A percentile compares a stretch with the other conserved stretches of the same genome.
Evolutionary conservation across 2,888 invertebrate species (phyloP).

Genomic region (Odontocolon sp.): DNA sequence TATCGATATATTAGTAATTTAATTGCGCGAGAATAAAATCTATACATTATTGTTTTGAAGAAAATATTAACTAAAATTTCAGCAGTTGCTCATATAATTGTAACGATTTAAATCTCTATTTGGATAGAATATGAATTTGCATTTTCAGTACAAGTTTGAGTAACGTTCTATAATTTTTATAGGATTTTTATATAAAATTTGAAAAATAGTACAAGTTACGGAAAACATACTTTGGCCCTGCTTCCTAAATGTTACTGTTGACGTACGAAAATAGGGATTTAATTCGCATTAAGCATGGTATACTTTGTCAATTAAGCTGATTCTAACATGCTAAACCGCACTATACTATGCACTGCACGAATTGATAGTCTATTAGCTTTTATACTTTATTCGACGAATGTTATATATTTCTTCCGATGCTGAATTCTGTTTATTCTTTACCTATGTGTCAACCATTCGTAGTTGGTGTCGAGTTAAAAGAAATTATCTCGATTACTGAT

Average conservation of each 20-base stretch:
- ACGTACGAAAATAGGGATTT: slow-evolving; percentile 66
- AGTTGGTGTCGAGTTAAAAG: too few relatives aligned
- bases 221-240: slow-evolving; percentile 1
- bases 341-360: slow-evolving; percentile 73
- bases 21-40: slow-evolving; percentile 35
- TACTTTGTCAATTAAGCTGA: slow-evolving; percentile 36
- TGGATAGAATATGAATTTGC: background rate
- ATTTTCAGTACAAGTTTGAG: background rate
- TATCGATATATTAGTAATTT: slow-evolving; percentile 40
- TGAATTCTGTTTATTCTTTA: slow-evolving; percentile 19
- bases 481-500: too few relatives aligned
- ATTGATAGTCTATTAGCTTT: slow-evolving; percentile 62
- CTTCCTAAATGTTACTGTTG: slow-evolving; percentile 16
- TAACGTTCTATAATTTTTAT: background rate
- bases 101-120: slow-evolving; percentile 60
- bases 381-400: slow-evolving; percentile 51
- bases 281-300: slow-evolving; percentile 68
- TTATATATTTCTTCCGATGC: slow-evolving; percentile 45
- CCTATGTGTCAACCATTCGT: background rate
- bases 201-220: too few relatives aligned
- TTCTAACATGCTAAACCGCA: slow-evolving; percentile 46
- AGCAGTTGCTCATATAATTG: slow-evolving; percentile 31
- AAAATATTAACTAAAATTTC: slow-evolving; percentile 8
- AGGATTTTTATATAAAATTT: background rate
- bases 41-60: background rate